Conservation (phyloP, 1,140 invertebrate species). For the Dermatophagoides farinae region DNA sequence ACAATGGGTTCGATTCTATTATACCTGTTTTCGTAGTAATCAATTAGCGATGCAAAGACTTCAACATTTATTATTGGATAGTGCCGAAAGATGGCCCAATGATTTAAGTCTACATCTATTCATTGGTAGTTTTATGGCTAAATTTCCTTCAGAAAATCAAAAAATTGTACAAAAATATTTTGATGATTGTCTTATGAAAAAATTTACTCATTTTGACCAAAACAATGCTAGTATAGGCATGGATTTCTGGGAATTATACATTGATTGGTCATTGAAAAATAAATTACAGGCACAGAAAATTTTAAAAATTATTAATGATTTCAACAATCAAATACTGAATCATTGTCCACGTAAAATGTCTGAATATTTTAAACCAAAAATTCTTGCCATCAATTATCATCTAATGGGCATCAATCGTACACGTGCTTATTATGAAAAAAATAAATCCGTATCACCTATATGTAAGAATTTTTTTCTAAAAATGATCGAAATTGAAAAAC, state of each 20-base stretch:
- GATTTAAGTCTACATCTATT: neutral
- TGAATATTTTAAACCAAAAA: slow-evolving; percentile 7
- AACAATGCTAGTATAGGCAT: neutral
- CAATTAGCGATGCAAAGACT: neutral
- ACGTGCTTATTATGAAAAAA: slow-evolving; percentile 11
- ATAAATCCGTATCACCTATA: slow-evolving; percentile 8
- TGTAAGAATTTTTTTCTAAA: neutral
- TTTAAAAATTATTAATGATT: neutral
- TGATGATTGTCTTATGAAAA: neutral
- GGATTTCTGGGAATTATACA: slow-evolving; percentile 12
- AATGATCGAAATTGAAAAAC: slow-evolving; percentile 13
- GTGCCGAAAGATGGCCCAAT: neutral
- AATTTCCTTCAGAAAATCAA: neutral
- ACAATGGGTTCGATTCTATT: slow-evolving; percentile 1
- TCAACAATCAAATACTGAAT: neutral
- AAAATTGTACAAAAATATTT: neutral
- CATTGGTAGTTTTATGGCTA: neutral
- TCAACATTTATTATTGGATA: neutral
- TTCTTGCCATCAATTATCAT: neutral
- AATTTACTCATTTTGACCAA: neutral
- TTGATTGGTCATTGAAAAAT: slow-evolving; percentile 7
- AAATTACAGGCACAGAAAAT: neutral
- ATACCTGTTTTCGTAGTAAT: slow-evolving; percentile 14
- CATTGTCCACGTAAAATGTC: neutral
- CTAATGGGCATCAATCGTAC: neutral